Percentiles rank a stretch among this genome's conserved stretches.
These are phyloP conservation scores for Pyrrhosoma nymphula DNA, from an alignment of 2,888 invertebrate genomes.

Conservation along the genomic window DNA sequence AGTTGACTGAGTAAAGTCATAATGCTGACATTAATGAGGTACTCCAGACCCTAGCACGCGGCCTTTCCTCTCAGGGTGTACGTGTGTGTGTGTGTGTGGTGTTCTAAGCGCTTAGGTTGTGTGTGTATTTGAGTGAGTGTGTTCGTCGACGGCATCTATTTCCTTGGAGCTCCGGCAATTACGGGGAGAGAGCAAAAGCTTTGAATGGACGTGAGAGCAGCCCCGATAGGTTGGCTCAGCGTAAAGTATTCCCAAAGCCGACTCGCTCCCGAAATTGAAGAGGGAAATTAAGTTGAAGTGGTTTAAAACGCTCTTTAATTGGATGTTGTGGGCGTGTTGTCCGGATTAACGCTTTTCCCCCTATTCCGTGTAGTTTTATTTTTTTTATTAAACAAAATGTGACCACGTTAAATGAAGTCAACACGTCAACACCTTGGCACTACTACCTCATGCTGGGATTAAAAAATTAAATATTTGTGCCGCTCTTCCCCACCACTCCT, in stretches of 20 bases:
- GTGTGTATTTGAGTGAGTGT: neutral
- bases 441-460: neutral
- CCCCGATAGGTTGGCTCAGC: neutral
- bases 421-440: neutral
- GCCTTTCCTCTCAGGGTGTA: neutral
- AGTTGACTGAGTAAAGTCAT: conserved; percentile 17
- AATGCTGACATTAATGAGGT: conserved; percentile 24
- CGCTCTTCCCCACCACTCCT: neutral
- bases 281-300: conserved; percentile 12
- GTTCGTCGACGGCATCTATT: conserved; percentile 7
- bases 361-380: neutral
- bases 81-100: neutral
- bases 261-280: neutral
- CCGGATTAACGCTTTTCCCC: neutral
- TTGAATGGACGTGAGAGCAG: neutral
- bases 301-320: neutral
- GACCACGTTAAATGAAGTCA: neutral
- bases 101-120: neutral
- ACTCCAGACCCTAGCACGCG: neutral
- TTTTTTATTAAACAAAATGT: neutral
- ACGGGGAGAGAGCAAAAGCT: neutral
- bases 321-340: neutral
- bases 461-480: neutral
- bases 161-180: neutral
- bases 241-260: neutral